Evolutionary conservation across 2,113 vertebrate species (phyloP), one percentile per base, ranked within the genome.

Genomic region (Callopanchax toddi): DNA sequence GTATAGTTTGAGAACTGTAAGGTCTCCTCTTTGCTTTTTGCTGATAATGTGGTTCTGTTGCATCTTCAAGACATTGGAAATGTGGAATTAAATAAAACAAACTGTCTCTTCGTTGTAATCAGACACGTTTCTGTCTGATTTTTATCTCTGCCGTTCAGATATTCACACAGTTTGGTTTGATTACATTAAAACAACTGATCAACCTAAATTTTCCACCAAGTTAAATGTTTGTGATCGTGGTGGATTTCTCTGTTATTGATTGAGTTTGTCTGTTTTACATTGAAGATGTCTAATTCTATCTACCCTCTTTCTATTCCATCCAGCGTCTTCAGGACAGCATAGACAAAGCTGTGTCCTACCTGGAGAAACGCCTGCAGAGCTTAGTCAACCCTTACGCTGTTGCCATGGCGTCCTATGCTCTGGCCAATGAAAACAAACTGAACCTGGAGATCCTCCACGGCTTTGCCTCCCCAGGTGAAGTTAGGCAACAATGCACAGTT

Each of bases 331-430:
- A 53, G 0, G 8, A 2, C 0, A 91, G 92, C 57, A 90, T 95
- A 25, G 10, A 0, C 1, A 95, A 93, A 55, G 92, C 95, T 0
- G 45, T 84, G 0, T 7, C 51, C 0, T 97, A 90, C 76, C 86
- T 98, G 6, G 12, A 69, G 26, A 50, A 2, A 10, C 87, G 69
- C 23, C 90, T 96, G 12, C 18, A 57, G 11, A 66, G 21, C 0
- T 29, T 98, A 15, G 9, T 11, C 40, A 89, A 94, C 44, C 84
- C 95, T 0, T 97, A 98, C 61, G 90, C 94, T 0, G 88, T 94
- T 60, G 93, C 94, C 39, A 82, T 98, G 34, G 32, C 91, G 0
- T 93, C 92, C 45, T 96, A 96, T 0, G 95, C 95, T 11, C 75
- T 98, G 74, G 92, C 93, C 68, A 79, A 90, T 50, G 1, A 83